phyloP scores from a whole-genome alignment of 2,113 vertebrate genomes.

The Sylvia atricapilla region DNA sequence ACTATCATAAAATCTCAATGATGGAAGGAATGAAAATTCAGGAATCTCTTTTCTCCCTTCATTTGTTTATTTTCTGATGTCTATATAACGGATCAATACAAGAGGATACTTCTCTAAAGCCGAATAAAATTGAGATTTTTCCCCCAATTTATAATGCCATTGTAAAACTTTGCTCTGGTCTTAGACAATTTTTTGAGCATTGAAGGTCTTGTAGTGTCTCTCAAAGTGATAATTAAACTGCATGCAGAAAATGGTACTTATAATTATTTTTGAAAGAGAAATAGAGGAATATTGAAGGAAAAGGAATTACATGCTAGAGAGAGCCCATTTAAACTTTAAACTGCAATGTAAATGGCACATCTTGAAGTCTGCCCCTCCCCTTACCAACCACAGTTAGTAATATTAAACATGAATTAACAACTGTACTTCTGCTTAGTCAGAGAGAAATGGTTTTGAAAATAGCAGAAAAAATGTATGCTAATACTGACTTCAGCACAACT shows the following conservation, averaged over 20 bases:
- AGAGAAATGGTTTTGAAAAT: not conserved
- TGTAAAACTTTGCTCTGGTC: not conserved
- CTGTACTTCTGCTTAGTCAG: not conserved
- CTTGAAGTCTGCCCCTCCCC: not conserved
- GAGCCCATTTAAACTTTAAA: not conserved
- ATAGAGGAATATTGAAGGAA: not conserved
- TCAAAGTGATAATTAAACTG: not conserved
- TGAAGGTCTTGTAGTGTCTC: not conserved
- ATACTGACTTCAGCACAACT: not conserved
- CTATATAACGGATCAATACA: not conserved
- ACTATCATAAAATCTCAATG: not conserved
- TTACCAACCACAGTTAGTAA: not conserved
- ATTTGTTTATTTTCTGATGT: not conserved
- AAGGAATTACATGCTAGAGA: not conserved
- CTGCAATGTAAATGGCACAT: not conserved
- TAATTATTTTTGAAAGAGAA: not conserved
- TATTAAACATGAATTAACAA: not conserved
- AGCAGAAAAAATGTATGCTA: not conserved
- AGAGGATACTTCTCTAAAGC: not conserved
- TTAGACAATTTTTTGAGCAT: not conserved
- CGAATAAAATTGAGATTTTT: not conserved
- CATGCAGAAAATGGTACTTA: not conserved
- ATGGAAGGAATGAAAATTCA: not conserved
- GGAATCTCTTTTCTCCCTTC: not conserved
- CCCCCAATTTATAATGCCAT: not conserved